Base-by-base conservation (phyloP, 2,797 vertebrate species). In the Paedocypris micromegethes region DNA sequence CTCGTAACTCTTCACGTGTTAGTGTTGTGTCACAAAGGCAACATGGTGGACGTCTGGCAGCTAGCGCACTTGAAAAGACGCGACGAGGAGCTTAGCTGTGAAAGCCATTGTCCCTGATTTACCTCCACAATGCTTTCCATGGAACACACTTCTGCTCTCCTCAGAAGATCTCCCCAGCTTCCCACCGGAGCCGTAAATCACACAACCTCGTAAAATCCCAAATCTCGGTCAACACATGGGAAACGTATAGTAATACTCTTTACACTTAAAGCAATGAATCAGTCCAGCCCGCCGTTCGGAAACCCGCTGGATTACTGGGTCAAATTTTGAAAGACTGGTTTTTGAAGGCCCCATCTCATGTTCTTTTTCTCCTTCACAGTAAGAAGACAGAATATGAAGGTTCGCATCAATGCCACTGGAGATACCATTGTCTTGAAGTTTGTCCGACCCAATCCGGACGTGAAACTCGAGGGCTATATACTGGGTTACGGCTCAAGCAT, bases 371-470 rank as follows among this genome's bases (percentile, higher is more conserved):
- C 58, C 72, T 70, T 52, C 3, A 7, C 78, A 93, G 92, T 88
- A 76, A 90, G 92, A 85, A 91, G 83, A 70, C 88, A 92, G 75
- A 90, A 76, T 57, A 86, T 94, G 79, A 92, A 91, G 83, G 90
- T 93, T 67, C 88, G 91, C 64, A 91, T 94, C 82, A 93, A 92
- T 42, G 88, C 89, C 37, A 93, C 92, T 4, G 88, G 89, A 40
- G 90, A 94, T 82, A 91, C 90, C 0, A 82, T 94, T 55, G 77
- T 91, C 70, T 79, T 94, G 84, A 91, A 88, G 78, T 94, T 92
- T 60, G 82, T 93, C 64, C 89, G 87, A 51, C 86, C 90, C 66
- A 88, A 80, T 69, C 86, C 90, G 54, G 89, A 85, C n/a, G 80
- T 86, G 55, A 92, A 86, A 73, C 84, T 94, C 45, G 86, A 93